Evolutionary conservation across 2,888 invertebrate species (phyloP).

Genomic region (Philereme vetulata): DNA sequence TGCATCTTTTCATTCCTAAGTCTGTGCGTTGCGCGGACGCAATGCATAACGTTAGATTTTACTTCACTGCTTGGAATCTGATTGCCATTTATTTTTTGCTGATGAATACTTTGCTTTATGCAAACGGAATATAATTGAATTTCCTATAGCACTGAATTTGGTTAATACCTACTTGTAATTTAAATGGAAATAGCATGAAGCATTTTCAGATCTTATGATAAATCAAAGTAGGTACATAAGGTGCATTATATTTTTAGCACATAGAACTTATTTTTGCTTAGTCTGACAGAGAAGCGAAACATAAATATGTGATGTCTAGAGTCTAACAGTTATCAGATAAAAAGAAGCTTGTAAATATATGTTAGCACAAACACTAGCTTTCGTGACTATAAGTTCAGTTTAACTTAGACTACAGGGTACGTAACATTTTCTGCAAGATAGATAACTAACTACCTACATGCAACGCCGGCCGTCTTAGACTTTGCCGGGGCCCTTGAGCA

Average conservation of each 20-base stretch:
- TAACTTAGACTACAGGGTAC: too few species aligned
- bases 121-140: conserved; percentile 3
- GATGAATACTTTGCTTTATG: conserved; percentile 21
- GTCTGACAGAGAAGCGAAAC: too few species aligned
- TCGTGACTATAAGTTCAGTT: too few species aligned
- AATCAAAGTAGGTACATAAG: not conserved
- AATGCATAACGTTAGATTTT: conserved; percentile 40
- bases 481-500: too few species aligned
- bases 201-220: conserved; percentile 16
- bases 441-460: too few species aligned
- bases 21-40: conserved; percentile 37
- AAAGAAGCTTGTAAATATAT: too few species aligned
- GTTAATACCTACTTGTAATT: conserved; percentile 9
- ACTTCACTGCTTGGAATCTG: conserved; percentile 44
- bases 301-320: too few species aligned
- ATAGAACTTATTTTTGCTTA: not conserved
- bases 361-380: too few species aligned
- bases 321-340: too few species aligned
- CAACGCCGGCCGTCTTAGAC: too few species aligned
- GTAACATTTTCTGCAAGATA: too few species aligned
- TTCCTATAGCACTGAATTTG: conserved; percentile 3
- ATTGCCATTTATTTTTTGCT: conserved; percentile 29
- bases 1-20: conserved; percentile 26
- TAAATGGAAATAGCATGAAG: conserved; percentile 18
- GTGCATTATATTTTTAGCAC: not conserved